Conservation (phyloP, 2,797 vertebrate genomes). For the Anas capensis region DNA sequence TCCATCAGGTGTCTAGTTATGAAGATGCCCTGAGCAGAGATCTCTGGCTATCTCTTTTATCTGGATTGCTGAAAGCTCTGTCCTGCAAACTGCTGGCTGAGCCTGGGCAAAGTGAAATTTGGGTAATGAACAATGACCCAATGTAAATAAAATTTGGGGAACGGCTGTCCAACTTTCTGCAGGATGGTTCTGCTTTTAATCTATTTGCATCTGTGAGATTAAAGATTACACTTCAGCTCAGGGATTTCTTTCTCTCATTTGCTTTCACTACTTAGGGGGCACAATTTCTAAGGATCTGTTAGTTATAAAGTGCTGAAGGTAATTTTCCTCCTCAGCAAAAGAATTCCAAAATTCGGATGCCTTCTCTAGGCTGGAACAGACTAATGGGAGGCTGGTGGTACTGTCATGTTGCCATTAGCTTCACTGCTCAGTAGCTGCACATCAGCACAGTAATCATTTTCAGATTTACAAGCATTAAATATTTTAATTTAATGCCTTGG, state of each 20-base stretch:
- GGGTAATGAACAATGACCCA: conserved; percentile 7
- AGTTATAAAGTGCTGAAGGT: conserved; percentile 21
- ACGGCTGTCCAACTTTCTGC: background rate
- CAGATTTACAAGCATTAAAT: conserved; percentile 94
- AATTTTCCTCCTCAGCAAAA: background rate
- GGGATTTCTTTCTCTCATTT: conserved; percentile 31
- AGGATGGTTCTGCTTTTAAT: conserved; percentile 5
- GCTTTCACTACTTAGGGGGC: background rate
- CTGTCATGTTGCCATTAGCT: conserved; percentile 76
- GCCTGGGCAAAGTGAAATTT: conserved; percentile 14
- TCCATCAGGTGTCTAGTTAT: background rate
- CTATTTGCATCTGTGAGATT: background rate
- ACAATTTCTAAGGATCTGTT: conserved; percentile 18
- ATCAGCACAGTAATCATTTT: conserved; percentile 90
- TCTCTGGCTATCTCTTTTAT: conserved; percentile 14
- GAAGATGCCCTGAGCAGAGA: background rate
- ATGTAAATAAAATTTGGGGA: conserved; percentile 22
- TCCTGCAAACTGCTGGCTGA: conserved; percentile 32
- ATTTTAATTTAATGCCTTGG: conserved; percentile 96
- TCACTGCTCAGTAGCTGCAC: conserved; percentile 81
- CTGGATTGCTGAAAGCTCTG: background rate
- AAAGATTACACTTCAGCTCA: conserved; percentile 14
- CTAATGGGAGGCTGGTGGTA: conserved; percentile 38
- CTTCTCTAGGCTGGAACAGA: conserved; percentile 29
- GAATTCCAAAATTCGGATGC: conserved; percentile 33